These are phyloP conservation scores for Megalops cyprinoides DNA, from an alignment of 2,797 vertebrate species.

Conservation along the genomic window DNA sequence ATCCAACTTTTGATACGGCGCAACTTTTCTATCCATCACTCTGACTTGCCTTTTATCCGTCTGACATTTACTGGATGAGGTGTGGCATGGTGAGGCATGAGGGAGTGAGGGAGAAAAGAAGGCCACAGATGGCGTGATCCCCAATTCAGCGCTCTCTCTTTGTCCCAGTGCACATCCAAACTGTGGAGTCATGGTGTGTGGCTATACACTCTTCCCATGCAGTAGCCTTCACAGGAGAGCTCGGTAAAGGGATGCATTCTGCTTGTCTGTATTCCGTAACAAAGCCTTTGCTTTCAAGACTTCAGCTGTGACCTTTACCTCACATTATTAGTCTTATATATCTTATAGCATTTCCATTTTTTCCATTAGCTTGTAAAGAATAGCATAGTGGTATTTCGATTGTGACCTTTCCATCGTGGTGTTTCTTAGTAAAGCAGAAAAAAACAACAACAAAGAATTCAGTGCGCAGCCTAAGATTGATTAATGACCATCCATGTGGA, in stretches of 20 bases:
- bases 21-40: conserved; percentile 64
- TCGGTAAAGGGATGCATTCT: not conserved
- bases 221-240: conserved; percentile 26
- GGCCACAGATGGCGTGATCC: conserved; percentile 68
- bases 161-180: too few relatives aligned
- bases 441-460: conserved; percentile 64
- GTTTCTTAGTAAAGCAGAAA: conserved; percentile 61
- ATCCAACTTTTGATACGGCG: not conserved
- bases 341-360: conserved; percentile 30
- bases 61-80: conserved; percentile 75
- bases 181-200: conserved; percentile 52
- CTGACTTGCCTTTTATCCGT: conserved; percentile 70
- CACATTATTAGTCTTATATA: conserved; percentile 36
- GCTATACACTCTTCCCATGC: conserved; percentile 49
- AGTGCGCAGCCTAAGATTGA: conserved; percentile 65
- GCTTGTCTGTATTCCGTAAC: conserved; percentile 37
- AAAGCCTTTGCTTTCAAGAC: conserved; percentile 26
- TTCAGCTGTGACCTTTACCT: conserved; percentile 34
- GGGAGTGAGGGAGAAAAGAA: conserved; percentile 69
- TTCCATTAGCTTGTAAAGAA: conserved; percentile 52
- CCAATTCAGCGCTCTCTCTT: conserved; percentile 39
- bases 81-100: conserved; percentile 65
- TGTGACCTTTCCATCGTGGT: conserved; percentile 48
- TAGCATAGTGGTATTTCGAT: conserved; percentile 51
- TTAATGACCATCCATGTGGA: conserved; percentile 59